Conservation (phyloP, 2,888 invertebrate genomes). For the Noctua pronuba region DNA sequence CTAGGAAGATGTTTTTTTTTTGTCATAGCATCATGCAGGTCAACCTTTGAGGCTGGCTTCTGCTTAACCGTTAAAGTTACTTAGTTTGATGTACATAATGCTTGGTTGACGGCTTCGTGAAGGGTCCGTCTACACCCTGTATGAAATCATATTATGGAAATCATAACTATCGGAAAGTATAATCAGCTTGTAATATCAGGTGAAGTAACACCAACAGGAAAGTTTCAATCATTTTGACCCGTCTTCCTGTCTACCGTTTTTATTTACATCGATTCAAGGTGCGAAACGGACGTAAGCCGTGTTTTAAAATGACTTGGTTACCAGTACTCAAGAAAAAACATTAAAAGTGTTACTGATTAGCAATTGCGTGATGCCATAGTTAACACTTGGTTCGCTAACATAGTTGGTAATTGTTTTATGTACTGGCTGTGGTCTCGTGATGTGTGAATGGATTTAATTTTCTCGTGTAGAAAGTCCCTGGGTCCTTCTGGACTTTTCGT, state of each 20-base stretch:
- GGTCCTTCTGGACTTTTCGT: background rate
- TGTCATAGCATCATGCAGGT: no score
- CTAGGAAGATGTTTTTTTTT: background rate
- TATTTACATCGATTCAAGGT: constrained; percentile 25
- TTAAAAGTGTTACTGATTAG: constrained; percentile 11
- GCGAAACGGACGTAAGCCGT: constrained; percentile 23
- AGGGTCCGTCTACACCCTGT: no score
- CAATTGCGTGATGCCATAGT: constrained; percentile 40
- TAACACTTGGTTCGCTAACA: constrained; percentile 16
- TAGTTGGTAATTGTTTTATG: constrained; percentile 1
- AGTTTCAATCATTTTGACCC: constrained; percentile 5
- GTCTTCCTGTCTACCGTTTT: constrained; percentile 14
- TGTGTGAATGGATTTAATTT: background rate
- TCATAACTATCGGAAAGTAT: background rate
- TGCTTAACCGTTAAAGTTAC: no score
- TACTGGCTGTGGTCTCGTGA: background rate
- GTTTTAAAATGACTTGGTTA: constrained; percentile 13
- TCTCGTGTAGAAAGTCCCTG: background rate
- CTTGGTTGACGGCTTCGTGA: no score
- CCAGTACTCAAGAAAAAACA: constrained; percentile 23
- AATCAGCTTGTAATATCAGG: background rate
- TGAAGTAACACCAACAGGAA: constrained; percentile 15
- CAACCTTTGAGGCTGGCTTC: no score
- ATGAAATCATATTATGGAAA: background rate
- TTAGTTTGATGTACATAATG: no score